phyloP scores from a whole-genome alignment of 2,113 vertebrate genomes.

The Lathamus discolor region DNA sequence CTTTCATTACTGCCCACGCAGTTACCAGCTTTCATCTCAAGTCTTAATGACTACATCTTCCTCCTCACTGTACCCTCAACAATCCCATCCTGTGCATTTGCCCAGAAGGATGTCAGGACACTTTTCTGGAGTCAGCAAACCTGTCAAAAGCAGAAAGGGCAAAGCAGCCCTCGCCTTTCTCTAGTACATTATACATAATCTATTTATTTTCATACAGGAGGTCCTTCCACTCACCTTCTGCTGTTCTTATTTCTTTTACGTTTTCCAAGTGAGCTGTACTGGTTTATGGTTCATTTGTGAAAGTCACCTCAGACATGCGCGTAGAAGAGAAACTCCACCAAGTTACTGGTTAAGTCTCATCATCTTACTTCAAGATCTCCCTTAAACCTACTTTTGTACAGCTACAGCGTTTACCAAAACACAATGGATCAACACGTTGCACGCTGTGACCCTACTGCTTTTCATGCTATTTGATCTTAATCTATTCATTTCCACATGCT shows the following conservation, averaged over 20 bases:
- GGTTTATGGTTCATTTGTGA: not conserved
- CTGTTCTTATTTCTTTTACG: not conserved
- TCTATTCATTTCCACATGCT: not conserved
- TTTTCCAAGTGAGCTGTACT: not conserved
- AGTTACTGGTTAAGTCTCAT: not conserved
- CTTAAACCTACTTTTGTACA: not conserved
- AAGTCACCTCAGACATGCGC: fast-evolving
- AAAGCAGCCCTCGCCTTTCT: not conserved
- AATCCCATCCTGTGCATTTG: not conserved
- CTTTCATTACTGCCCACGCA: not conserved
- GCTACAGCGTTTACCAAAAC: not conserved
- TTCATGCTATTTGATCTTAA: fast-evolving
- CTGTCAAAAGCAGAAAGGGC: not conserved
- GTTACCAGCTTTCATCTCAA: not conserved
- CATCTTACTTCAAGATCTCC: not conserved
- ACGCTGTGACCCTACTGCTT: not conserved
- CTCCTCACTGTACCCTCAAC: not conserved
- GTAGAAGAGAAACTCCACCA: not conserved
- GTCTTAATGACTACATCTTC: not conserved
- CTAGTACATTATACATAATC: not conserved
- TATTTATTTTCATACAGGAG: not conserved
- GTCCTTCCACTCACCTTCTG: not conserved
- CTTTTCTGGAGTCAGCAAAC: not conserved
- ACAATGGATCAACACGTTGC: not conserved
- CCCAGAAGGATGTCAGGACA: not conserved